phyloP scores from a whole-genome alignment of 2,888 invertebrate genomes.

The Hermaeophaga mercurialis region DNA sequence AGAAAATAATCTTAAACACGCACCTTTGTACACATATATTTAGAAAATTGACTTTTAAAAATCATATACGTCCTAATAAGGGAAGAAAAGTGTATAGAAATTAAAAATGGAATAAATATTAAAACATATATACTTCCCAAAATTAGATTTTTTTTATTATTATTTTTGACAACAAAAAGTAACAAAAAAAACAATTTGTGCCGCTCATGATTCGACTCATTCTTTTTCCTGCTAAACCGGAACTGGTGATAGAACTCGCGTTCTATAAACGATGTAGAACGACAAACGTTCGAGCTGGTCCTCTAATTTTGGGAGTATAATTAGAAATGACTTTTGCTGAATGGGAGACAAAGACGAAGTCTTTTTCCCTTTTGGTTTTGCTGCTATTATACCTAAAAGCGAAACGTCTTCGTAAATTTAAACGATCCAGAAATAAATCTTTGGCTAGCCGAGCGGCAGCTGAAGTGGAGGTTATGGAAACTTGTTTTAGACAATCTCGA shows the following conservation, averaged over 20 bases:
- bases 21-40: no score
- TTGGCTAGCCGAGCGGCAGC: constrained; percentile 1
- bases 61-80: no score
- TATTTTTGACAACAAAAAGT: not conserved
- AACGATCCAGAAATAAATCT: constrained; percentile 15
- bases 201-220: constrained; percentile 4
- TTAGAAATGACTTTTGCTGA: constrained; percentile 17
- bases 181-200: not conserved
- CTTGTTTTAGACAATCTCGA: not conserved
- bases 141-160: no score
- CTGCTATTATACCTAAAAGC: constrained; percentile 11
- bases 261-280: constrained; percentile 16
- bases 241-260: constrained; percentile 10
- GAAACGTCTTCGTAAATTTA: constrained; percentile 15
- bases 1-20: no score
- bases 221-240: constrained; percentile 15
- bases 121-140: no score
- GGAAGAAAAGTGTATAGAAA: no score
- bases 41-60: no score
- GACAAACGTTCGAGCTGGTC: constrained; percentile 9
- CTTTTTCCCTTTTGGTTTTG: constrained; percentile 9
- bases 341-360: constrained; percentile 9
- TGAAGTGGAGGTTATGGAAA: not conserved
- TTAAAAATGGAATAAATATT: no score
- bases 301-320: constrained; percentile 17